Base-by-base conservation (phyloP, 2,113 vertebrate species). In the Heloderma charlesbogerti region DNA sequence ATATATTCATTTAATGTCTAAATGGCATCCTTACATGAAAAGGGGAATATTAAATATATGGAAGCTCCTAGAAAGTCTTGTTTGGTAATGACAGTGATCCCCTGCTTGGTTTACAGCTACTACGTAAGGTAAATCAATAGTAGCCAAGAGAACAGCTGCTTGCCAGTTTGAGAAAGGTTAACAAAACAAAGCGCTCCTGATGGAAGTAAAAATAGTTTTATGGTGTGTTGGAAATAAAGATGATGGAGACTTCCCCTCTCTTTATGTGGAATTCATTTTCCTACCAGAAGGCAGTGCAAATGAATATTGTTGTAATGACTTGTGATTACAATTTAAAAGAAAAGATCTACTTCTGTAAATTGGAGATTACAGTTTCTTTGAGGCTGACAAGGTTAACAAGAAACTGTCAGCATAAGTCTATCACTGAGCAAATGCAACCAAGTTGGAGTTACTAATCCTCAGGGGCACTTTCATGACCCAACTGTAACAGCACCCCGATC, bases 61-160 rank as follows among this genome's bases (percentile, higher is more conserved):
- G 27, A 72, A 72, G 27, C 51, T 78, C 40, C 51, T 20, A 57
- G 29, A 77, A 77, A 75, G 25, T 48, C 4, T 0, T 22, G 22
- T 57, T 12, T 25, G 22, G 29, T 22, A 15, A 0, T 0, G n/a
- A 3, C 31, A 15, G 3, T 0, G 57, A 67, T 51, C 43, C 45
- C 8, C 3, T 20, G 15, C 0, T 0, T 80, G 29, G 31, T 40
- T 1, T 37, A 0, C 43, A 84, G 7, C 82, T 13, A 37, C 0
- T 0, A 0, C 0, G 45, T 25, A 13, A 80, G 67, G 22, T 31
- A 54, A 22, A 13, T 48, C 18, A 1, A 45, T 6, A 0, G 63
- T 18, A 40, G 8, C 0, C 43, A 79, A 89, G 43, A 29, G 74
- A 25, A 1, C 34, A 60, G 2, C 1, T 57, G 77, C 57, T 48